Conservation (phyloP, 2,888 invertebrate species). For the Cynaeus angustus region DNA sequence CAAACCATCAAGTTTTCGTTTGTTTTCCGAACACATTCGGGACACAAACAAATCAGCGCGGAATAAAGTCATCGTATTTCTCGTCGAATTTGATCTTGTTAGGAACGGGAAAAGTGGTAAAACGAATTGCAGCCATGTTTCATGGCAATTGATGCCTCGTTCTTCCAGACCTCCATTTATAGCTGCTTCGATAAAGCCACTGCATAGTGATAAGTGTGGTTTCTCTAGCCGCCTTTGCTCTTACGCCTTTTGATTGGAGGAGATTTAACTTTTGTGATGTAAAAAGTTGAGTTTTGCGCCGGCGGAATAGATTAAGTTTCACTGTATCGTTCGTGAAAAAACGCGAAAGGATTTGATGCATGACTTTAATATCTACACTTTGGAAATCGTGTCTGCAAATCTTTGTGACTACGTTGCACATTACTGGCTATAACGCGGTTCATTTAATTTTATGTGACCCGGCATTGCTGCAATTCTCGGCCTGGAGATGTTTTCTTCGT, state of each 20-base stretch:
- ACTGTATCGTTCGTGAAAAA: conserved; percentile 42
- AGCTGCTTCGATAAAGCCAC: conserved; percentile 64
- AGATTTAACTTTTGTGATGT: conserved; percentile 58
- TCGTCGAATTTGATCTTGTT: conserved; percentile 49
- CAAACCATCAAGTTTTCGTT: conserved; percentile 44
- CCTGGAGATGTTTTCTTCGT: conserved; percentile 32
- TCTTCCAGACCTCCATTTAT: conserved; percentile 62
- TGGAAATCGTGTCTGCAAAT: conserved; percentile 50
- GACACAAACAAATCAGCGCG: conserved; percentile 47
- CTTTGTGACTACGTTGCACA: conserved; percentile 52
- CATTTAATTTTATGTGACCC: conserved; percentile 50
- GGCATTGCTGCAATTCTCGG: conserved; percentile 41
- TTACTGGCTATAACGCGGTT: conserved; percentile 49
- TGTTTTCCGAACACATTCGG: conserved; percentile 45
- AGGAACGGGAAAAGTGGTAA: conserved; percentile 54
- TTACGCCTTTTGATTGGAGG: conserved; percentile 55
- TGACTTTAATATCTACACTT: conserved; percentile 52
- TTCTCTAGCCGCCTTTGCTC: conserved; percentile 57
- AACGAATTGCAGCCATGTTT: conserved; percentile 67
- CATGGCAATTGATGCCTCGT: conserved; percentile 66
- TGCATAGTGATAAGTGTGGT: conserved; percentile 66
- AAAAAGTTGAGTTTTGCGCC: conserved; percentile 52
- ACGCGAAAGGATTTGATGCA: conserved; percentile 49
- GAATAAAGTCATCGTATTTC: conserved; percentile 51
- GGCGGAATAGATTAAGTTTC: conserved; percentile 54